Percentiles rank a stretch among this genome's conserved stretches.
phyloP scores from a whole-genome alignment of 23 tunicate genomes.

The Oikopleura albicans region DNA sequence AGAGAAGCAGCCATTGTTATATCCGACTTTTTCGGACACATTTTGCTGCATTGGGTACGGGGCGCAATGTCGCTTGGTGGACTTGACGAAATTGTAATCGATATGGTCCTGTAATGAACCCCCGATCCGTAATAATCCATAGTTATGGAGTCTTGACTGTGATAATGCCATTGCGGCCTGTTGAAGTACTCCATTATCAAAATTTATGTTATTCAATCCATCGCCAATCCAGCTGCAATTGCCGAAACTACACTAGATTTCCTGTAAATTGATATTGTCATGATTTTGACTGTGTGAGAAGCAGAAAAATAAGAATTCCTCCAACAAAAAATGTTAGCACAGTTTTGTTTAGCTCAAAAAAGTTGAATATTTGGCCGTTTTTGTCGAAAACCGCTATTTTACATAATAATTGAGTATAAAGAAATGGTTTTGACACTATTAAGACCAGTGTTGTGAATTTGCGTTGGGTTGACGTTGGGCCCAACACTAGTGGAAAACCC shows the following conservation, averaged over 20 bases:
- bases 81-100: background rate
- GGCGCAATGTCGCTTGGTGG: background rate
- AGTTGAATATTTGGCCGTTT: too few relatives aligned
- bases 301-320: too few relatives aligned
- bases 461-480: too few relatives aligned
- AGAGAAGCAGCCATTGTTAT: background rate
- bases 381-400: too few relatives aligned
- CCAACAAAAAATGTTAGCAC: too few relatives aligned
- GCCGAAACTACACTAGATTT: background rate
- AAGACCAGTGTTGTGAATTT: too few relatives aligned
- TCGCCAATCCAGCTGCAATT: background rate
- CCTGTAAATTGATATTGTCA: too few relatives aligned
- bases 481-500: too few relatives aligned
- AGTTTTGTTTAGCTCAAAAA: too few relatives aligned
- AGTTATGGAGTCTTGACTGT: background rate
- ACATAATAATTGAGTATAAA: too few relatives aligned
- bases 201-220: background rate
- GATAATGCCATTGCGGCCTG: background rate
- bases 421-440: too few relatives aligned
- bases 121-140: background rate
- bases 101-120: background rate
- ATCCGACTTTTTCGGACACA: background rate
- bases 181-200: background rate
- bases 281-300: too few relatives aligned
- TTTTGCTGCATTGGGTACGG: background rate